Percentiles rank a stretch among this genome's conserved stretches.
Evolutionary conservation across 1,140 invertebrate species (phyloP).

Genomic region (Wiebesia pumilae): DNA sequence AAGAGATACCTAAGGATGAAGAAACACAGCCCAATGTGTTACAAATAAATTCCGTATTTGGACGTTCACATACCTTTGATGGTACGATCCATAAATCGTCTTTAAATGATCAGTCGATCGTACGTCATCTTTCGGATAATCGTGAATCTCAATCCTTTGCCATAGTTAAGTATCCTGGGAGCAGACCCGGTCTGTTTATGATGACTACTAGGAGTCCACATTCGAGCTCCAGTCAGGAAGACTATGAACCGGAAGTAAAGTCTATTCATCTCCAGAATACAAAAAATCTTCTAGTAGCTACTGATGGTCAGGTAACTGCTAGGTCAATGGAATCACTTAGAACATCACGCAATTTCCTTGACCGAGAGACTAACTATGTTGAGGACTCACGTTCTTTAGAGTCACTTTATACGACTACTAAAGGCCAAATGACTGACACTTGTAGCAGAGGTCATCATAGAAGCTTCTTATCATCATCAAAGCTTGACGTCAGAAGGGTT

Average conservation of each 20-base stretch:
- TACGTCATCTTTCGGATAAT: neutral
- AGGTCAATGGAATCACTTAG: conserved; percentile 81
- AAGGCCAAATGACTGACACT: conserved; percentile 72
- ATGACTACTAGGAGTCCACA: conserved; percentile 79
- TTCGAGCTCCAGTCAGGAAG: conserved; percentile 83
- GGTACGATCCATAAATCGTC: conserved; percentile 32
- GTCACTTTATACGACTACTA: conserved; percentile 65
- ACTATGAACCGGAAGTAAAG: conserved; percentile 77
- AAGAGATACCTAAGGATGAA: conserved; percentile 67
- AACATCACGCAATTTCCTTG: conserved; percentile 67
- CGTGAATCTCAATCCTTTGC: neutral
- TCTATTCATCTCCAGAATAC: conserved; percentile 63
- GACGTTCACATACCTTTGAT: conserved; percentile 36
- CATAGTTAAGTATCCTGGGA: conserved; percentile 10
- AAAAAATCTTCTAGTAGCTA: conserved; percentile 78
- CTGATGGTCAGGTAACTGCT: conserved; percentile 77
- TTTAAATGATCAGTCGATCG: neutral
- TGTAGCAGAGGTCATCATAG: conserved; percentile 66
- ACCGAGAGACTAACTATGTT: conserved; percentile 67
- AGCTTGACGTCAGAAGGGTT: conserved; percentile 79
- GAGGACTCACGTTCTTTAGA: conserved; percentile 71
- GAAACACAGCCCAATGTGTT: conserved; percentile 27
- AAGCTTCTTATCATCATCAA: conserved; percentile 79
- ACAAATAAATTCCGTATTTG: neutral
- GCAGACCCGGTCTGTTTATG: conserved; percentile 75